These are phyloP conservation scores for Calameuta filiformis DNA, from an alignment of 2,888 invertebrate genomes.

Conservation along the genomic window DNA sequence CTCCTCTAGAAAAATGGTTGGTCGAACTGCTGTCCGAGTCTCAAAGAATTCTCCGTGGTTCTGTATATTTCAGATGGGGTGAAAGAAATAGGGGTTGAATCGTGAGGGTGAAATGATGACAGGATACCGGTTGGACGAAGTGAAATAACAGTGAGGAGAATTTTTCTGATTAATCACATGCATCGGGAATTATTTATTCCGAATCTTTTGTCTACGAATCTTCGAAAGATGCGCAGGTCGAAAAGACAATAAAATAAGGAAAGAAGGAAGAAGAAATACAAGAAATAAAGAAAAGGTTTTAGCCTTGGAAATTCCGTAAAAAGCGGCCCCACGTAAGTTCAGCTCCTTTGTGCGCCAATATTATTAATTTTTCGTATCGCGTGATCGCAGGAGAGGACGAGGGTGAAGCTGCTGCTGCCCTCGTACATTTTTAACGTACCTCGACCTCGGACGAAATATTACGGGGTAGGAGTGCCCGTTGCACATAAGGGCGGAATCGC, in stretches of 20 bases:
- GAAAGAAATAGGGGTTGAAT: not conserved
- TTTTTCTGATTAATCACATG: not conserved
- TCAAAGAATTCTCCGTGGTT: not conserved
- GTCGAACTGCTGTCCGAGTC: not conserved
- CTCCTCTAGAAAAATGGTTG: not conserved
- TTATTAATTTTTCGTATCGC: slow-evolving; percentile 8
- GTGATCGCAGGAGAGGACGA: not conserved
- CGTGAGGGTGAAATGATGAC: not conserved
- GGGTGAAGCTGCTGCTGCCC: not conserved
- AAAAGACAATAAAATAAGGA: not conserved
- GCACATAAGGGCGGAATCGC: not conserved
- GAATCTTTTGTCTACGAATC: not conserved
- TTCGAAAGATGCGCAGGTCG: not conserved
- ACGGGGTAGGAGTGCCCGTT: not conserved
- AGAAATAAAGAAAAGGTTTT: slow-evolving; percentile 19
- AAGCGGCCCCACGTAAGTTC: not conserved
- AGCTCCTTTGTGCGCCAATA: not conserved
- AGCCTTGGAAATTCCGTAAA: not conserved
- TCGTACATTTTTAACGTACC: not conserved
- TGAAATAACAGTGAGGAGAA: not conserved
- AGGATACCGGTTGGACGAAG: not conserved
- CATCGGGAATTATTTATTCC: not conserved
- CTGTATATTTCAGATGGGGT: not conserved
- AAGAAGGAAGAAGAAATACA: slow-evolving; percentile 5
- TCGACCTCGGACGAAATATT: not conserved